A percentile compares a stretch with the other conserved stretches of the same genome.
These are phyloP conservation scores for Datnioides undecimradiatus DNA, from an alignment of 2,113 vertebrate genomes.

Conservation along the genomic window DNA sequence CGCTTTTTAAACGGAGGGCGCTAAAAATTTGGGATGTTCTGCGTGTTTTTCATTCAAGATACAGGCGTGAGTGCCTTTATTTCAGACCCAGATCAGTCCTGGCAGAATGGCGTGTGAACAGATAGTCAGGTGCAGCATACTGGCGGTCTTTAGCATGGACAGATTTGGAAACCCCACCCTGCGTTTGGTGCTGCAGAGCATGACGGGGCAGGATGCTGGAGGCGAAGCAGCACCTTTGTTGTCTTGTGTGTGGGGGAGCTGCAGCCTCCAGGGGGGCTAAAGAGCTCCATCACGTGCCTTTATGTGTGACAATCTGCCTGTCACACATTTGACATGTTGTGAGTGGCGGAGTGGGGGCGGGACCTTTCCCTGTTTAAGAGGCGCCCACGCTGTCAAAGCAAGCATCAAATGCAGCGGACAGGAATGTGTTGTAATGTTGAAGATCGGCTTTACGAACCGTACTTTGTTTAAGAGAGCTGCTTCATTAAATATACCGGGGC, in stretches of 20 bases:
- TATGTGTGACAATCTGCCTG: slow-evolving; percentile 55
- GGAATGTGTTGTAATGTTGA: not conserved
- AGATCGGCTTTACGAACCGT: not conserved
- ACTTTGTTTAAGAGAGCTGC: not conserved
- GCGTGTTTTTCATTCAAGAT: not conserved
- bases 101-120: not conserved
- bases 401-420: not conserved
- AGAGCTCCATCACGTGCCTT: slow-evolving; percentile 62
- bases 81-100: not conserved
- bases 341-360: slow-evolving; percentile 17
- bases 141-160: not conserved
- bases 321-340: slow-evolving; percentile 58
- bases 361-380: not conserved
- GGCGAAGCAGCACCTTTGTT: slow-evolving; percentile 56
- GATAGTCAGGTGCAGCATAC: not conserved
- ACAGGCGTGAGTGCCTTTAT: not conserved
- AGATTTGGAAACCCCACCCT: slow-evolving; percentile 17
- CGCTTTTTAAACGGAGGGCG: not conserved
- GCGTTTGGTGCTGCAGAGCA: not conserved
- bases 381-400: not conserved
- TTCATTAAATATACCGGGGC: not conserved
- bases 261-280: slow-evolving; percentile 51
- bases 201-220: slow-evolving; percentile 22
- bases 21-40: slow-evolving; percentile 1
- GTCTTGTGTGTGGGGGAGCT: slow-evolving; percentile 50